phyloP scores from a whole-genome alignment of 2,113 vertebrate species.

The Silurus meridionalis region DNA sequence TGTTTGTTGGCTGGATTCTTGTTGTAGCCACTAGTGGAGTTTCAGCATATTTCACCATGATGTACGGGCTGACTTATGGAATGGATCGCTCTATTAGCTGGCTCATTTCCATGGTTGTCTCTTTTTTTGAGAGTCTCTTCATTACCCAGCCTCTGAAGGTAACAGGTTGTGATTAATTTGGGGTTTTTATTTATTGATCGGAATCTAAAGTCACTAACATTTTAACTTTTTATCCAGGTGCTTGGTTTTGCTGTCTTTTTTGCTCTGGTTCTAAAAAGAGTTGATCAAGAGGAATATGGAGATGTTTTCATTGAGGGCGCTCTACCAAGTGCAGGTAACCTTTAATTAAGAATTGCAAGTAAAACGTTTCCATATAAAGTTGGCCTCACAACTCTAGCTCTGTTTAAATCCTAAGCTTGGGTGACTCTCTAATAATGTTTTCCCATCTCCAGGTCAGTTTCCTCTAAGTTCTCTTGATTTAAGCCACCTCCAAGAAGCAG shows the following conservation, averaged over 20 bases:
- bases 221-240: constrained; percentile 73
- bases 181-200: neutral
- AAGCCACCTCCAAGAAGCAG: neutral
- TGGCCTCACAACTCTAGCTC: too few species aligned
- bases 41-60: constrained; percentile 90
- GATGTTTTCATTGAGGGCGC: constrained; percentile 63
- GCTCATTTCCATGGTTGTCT: constrained; percentile 90
- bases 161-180: constrained; percentile 34
- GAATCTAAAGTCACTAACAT: neutral
- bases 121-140: constrained; percentile 92
- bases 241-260: constrained; percentile 96
- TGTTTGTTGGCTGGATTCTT: constrained; percentile 87
- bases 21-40: constrained; percentile 81
- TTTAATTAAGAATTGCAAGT: neutral
- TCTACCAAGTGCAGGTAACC: constrained; percentile 62
- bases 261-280: constrained; percentile 86
- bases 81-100: constrained; percentile 87
- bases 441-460: neutral
- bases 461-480: neutral
- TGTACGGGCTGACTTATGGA: constrained; percentile 89
- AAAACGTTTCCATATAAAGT: neutral
- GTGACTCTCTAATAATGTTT: neutral
- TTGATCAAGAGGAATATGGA: constrained; percentile 85
- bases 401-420: neutral
- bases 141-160: constrained; percentile 95